Evolutionary conservation across 2,797 vertebrate species (phyloP).

Genomic region (Podarcis siculus): DNA sequence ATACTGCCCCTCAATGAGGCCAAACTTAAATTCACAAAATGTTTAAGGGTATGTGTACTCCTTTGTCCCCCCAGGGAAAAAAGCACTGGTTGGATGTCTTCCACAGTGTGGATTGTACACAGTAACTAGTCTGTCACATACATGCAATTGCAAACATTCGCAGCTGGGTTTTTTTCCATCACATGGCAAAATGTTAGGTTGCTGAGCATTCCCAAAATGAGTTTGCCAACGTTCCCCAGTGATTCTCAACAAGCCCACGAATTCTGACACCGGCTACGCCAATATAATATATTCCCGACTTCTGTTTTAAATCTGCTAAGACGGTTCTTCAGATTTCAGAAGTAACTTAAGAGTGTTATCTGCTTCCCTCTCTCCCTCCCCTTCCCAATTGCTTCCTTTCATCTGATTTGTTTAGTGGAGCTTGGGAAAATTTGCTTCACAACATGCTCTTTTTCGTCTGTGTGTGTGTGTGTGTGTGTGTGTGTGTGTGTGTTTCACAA

Average conservation of each 20-base stretch:
- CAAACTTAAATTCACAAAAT: too few relatives aligned
- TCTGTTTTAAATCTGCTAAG: not conserved
- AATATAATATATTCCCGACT: not conserved
- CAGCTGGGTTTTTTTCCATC: not conserved
- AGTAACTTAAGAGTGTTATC: not conserved
- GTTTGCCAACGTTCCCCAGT: not conserved
- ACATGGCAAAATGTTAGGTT: not conserved
- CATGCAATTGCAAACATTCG: not conserved
- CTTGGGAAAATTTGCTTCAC: conserved; percentile 23
- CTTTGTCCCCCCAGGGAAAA: too few relatives aligned
- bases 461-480: too few relatives aligned
- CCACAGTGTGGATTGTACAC: not conserved
- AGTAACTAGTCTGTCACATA: not conserved
- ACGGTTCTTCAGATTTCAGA: conserved; percentile 2
- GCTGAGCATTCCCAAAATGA: not conserved
- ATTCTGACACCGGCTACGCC: not conserved
- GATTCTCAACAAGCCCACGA: not conserved
- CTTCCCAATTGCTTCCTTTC: not conserved
- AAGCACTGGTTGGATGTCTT: too few relatives aligned
- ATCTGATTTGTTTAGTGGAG: conserved; percentile 14
- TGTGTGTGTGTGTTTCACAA: not conserved
- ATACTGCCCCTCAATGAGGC: too few relatives aligned
- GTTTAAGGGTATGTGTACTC: too few relatives aligned
- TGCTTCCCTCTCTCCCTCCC: too few relatives aligned
- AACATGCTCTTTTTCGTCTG: not conserved